A percentile compares a stretch with the other conserved stretches of the same genome.
phyloP scores from a whole-genome alignment of 2,888 invertebrate species.

The Leptodirus hochenwartii region DNA sequence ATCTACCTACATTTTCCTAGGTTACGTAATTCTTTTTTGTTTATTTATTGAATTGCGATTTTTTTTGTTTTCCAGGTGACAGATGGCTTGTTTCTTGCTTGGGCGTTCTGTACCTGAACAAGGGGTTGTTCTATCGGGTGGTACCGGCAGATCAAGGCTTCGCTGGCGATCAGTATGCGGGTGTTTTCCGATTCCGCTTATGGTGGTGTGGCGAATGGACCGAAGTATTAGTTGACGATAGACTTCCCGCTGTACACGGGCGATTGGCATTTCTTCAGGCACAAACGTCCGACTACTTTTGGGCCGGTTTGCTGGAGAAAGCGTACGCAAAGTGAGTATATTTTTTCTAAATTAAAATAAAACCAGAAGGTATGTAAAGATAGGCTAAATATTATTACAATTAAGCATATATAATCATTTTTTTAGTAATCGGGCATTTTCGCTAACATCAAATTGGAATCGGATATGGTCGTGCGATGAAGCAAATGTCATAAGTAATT shows the following conservation, averaged over 20 bases:
- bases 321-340: constrained; percentile 76
- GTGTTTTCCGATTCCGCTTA: constrained; percentile 72
- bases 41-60: too few relatives aligned
- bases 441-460: too few relatives aligned
- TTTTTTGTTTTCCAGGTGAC: constrained; percentile 43
- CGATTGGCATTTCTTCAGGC: constrained; percentile 73
- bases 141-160: constrained; percentile 82
- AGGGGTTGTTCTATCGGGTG: constrained; percentile 77
- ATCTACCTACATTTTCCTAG: too few relatives aligned
- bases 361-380: not conserved
- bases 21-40: too few relatives aligned
- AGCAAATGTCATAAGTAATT: too few relatives aligned
- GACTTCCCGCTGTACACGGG: constrained; percentile 74
- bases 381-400: too few relatives aligned
- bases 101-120: constrained; percentile 65
- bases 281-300: constrained; percentile 62
- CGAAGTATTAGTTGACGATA: constrained; percentile 76
- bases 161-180: constrained; percentile 47
- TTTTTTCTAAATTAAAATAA: too few relatives aligned
- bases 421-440: too few relatives aligned
- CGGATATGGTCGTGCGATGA: too few relatives aligned
- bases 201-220: constrained; percentile 94
- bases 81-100: constrained; percentile 81
- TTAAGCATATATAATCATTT: too few relatives aligned
- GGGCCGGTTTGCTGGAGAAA: constrained; percentile 81